Evolutionary conservation across 2,888 invertebrate species (phyloP).

Genomic region (Tetragnatha montana): DNA sequence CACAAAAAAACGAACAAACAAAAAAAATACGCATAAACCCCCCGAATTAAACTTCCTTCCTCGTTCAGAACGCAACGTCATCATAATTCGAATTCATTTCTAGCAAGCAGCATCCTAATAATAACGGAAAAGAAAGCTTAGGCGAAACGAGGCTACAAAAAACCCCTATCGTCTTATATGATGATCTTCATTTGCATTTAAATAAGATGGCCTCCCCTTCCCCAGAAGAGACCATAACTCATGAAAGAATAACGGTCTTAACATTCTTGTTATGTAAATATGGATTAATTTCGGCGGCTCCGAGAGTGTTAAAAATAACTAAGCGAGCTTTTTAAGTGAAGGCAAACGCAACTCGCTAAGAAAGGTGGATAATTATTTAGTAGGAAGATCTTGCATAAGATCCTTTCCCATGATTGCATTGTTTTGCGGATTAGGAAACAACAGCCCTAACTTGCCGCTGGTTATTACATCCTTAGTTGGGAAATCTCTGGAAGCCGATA

Average conservation of each 20-base stretch:
- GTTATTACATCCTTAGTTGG: neutral
- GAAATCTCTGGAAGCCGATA: too few species aligned
- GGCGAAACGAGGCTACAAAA: neutral
- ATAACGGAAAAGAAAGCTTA: neutral
- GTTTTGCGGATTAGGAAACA: neutral
- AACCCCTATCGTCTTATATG: neutral
- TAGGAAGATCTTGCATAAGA: neutral
- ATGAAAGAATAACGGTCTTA: conserved; percentile 25
- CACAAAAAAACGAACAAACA: neutral
- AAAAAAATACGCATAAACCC: neutral
- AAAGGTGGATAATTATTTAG: neutral
- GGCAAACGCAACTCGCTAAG: neutral
- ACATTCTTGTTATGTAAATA: conserved; percentile 41
- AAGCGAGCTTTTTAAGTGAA: neutral
- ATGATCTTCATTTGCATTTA: conserved; percentile 45
- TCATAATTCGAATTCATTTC: neutral
- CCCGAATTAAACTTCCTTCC: neutral
- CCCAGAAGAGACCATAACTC: conserved; percentile 10
- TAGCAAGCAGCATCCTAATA: neutral
- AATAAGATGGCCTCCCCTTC: conserved; percentile 24
- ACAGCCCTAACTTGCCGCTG: neutral
- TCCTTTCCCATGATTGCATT: neutral
- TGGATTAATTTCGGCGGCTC: conserved; percentile 27
- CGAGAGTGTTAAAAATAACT: neutral
- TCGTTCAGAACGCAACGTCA: neutral